Percentiles rank a stretch among this genome's conserved stretches.
phyloP scores from a whole-genome alignment of 1,140 invertebrate genomes.

The Megalopta genalis region DNA sequence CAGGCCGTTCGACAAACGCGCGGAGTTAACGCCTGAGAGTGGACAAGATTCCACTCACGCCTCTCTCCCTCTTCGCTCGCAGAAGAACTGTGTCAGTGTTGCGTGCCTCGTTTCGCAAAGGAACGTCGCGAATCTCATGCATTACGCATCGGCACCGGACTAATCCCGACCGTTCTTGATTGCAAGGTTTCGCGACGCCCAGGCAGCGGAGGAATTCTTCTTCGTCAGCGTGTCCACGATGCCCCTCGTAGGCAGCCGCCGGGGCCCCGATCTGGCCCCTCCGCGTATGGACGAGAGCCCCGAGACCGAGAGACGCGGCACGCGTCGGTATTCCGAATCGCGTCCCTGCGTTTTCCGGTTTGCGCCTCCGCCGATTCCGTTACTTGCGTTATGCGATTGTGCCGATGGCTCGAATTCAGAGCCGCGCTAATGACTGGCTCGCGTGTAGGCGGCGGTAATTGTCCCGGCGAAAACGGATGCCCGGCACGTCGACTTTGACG shows the following conservation, averaged over 20 bases:
- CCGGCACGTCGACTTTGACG: neutral
- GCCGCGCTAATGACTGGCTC: constrained; percentile 49
- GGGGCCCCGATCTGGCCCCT: neutral
- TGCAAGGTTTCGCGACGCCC: neutral
- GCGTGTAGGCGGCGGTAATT: constrained; percentile 20
- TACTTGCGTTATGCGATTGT: constrained; percentile 63
- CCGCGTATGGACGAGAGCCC: constrained; percentile 66
- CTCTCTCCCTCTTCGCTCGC: neutral
- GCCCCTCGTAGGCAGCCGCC: constrained; percentile 16
- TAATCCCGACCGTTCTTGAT: constrained; percentile 10
- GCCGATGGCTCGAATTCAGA: constrained; percentile 69
- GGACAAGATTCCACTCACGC: constrained; percentile 11
- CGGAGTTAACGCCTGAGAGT: neutral
- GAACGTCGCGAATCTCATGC: constrained; percentile 29
- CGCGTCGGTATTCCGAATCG: constrained; percentile 69
- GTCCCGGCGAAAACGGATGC: neutral
- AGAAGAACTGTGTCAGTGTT: constrained; percentile 35
- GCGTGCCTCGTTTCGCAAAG: constrained; percentile 10
- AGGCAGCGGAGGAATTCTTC: constrained; percentile 13
- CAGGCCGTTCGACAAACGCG: neutral
- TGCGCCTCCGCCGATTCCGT: constrained; percentile 59
- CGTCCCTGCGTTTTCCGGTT: constrained; percentile 69
- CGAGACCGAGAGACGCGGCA: constrained; percentile 65
- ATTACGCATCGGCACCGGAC: constrained; percentile 11
- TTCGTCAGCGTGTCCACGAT: constrained; percentile 26